Conservation (phyloP, 1,140 invertebrate species). For the Charaxes varanes region DNA sequence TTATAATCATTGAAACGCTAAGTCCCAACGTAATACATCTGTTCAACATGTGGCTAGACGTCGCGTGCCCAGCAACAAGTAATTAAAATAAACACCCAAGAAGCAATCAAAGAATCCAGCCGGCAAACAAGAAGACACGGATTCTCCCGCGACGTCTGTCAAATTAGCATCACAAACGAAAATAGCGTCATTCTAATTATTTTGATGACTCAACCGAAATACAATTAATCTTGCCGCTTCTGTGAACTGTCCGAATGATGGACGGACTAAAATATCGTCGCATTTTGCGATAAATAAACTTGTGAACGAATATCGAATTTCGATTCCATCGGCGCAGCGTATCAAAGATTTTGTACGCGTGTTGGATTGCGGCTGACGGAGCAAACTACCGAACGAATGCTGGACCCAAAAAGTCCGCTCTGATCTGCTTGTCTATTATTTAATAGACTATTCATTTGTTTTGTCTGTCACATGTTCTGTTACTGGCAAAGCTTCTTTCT, state of each 20-base stretch:
- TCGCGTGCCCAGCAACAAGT: constrained; percentile 13
- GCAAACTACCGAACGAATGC: constrained; percentile 41
- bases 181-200: constrained; percentile 74
- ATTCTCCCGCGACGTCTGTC: constrained; percentile 72
- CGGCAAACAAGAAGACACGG: constrained; percentile 57
- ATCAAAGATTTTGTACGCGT: constrained; percentile 63
- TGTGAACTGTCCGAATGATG: constrained; percentile 70
- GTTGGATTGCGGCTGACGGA: constrained; percentile 34
- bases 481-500: no score
- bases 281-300: constrained; percentile 70
- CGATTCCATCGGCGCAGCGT: constrained; percentile 69
- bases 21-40: not conserved
- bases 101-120: constrained; percentile 57
- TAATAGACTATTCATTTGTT: no score
- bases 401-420: constrained; percentile 1
- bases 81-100: constrained; percentile 55
- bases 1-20: no score
- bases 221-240: constrained; percentile 73
- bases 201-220: constrained; percentile 73
- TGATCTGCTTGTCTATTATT: constrained; percentile 7
- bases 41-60: constrained; percentile 1
- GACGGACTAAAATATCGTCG: constrained; percentile 69
- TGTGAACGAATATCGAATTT: constrained; percentile 66
- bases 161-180: constrained; percentile 71
- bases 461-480: no score